These are phyloP conservation scores for Haemorhous mexicanus DNA, from an alignment of 2,113 vertebrate species.

Conservation along the genomic window DNA sequence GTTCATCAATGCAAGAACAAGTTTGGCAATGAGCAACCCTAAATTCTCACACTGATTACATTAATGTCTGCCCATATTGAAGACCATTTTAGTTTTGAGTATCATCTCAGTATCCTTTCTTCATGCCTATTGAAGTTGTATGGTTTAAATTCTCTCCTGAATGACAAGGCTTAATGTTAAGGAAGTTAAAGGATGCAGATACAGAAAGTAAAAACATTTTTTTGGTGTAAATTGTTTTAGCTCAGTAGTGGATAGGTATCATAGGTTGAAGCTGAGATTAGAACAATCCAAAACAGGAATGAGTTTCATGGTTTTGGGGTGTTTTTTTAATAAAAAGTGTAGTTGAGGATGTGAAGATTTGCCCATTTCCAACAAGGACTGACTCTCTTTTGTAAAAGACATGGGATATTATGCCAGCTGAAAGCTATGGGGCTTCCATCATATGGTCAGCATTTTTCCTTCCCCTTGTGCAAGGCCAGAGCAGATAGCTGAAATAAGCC, in stretches of 20 bases:
- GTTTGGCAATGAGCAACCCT: neutral
- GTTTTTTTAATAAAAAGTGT: neutral
- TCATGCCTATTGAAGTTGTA: neutral
- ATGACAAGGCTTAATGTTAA: neutral
- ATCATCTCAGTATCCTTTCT: neutral
- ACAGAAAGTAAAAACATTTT: neutral
- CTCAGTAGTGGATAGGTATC: neutral
- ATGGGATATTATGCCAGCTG: neutral
- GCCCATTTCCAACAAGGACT: neutral
- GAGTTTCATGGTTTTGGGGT: accelerated
- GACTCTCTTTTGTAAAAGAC: neutral
- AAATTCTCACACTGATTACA: neutral
- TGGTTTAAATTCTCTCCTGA: neutral
- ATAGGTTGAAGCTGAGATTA: neutral
- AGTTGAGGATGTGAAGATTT: neutral
- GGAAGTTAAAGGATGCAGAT: neutral
- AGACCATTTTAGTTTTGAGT: neutral
- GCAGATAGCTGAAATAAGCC: neutral
- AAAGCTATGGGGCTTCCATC: neutral
- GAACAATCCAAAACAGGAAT: neutral
- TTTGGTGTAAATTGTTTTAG: neutral
- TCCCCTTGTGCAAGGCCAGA: neutral
- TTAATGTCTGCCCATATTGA: neutral
- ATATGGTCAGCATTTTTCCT: neutral
- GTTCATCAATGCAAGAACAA: neutral